Percentiles rank a stretch among this genome's conserved stretches.
Evolutionary conservation across 2,797 vertebrate genomes (phyloP).

Genomic region (Myripristis murdjan): DNA sequence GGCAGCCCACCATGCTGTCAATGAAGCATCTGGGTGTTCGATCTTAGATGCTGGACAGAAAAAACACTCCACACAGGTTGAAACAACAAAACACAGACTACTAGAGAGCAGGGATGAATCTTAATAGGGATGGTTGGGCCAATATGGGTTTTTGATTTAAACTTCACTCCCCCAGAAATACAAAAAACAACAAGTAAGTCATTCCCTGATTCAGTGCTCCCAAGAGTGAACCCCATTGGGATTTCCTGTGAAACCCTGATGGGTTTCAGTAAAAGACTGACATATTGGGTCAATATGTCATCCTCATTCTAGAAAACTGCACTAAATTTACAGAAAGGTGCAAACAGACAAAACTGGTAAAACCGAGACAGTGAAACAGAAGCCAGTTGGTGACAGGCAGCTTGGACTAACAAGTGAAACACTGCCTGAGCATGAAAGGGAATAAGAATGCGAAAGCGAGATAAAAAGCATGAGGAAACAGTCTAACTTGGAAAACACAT

Average conservation of each 20-base stretch:
- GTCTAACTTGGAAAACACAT: neutral
- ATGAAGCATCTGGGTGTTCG: slow-evolving; percentile 6
- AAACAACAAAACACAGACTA: neutral
- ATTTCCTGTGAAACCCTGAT: too few species aligned
- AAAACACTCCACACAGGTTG: neutral
- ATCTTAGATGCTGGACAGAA: neutral
- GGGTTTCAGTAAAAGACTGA: too few species aligned
- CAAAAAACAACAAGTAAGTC: too few species aligned
- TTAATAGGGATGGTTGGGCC: too few species aligned
- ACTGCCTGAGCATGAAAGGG: neutral
- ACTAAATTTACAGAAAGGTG: neutral
- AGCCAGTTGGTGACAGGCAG: slow-evolving; percentile 3
- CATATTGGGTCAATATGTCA: too few species aligned
- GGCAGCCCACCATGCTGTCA: slow-evolving; percentile 7
- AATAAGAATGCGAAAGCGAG: neutral
- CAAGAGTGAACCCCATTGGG: too few species aligned
- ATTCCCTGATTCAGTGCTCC: too few species aligned
- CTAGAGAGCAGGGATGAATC: neutral
- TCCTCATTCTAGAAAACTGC: too few species aligned
- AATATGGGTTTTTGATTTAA: too few species aligned
- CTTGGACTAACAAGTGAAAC: neutral
- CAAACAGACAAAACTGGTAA: neutral
- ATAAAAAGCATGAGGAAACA: slow-evolving; percentile 8
- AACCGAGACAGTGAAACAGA: neutral
- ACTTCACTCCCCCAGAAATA: too few species aligned